Percentiles rank a stretch among this genome's conserved stretches.
Conservation (phyloP, 2,797 vertebrate species). For the Acropternis orthonyx region DNA sequence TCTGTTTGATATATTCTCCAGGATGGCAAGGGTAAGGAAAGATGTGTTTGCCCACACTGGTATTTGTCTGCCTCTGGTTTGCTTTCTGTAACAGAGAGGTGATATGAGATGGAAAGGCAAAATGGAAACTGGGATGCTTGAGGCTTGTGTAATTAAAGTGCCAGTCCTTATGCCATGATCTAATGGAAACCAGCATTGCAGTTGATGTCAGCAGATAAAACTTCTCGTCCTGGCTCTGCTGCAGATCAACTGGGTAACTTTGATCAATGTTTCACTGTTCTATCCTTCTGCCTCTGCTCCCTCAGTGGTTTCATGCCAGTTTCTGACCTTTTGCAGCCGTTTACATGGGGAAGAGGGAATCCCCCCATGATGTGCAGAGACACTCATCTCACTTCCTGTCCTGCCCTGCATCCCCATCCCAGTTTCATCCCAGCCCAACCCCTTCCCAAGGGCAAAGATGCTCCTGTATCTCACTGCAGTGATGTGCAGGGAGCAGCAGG, state of each 20-base stretch:
- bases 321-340: not conserved
- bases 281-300: not conserved
- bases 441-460: not conserved
- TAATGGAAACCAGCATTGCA: not conserved
- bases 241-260: not conserved
- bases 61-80: not conserved
- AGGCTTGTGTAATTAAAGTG: not conserved
- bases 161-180: not conserved
- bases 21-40: not conserved
- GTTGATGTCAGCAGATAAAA: not conserved
- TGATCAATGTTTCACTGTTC: not conserved
- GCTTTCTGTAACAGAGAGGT: not conserved
- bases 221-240: not conserved
- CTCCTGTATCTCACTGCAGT: not conserved
- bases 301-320: not conserved
- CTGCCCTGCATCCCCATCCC: not conserved
- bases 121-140: not conserved
- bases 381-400: rapidly evolving
- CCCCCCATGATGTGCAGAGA: rapidly evolving
- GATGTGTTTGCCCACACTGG: not conserved
- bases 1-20: not conserved
- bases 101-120: not conserved
- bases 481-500: rapidly evolving
- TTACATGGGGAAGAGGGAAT: not conserved
- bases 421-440: not conserved